Base-by-base conservation (phyloP, 2,113 vertebrate genomes). In the Poeciliopsis turrubarensis region DNA sequence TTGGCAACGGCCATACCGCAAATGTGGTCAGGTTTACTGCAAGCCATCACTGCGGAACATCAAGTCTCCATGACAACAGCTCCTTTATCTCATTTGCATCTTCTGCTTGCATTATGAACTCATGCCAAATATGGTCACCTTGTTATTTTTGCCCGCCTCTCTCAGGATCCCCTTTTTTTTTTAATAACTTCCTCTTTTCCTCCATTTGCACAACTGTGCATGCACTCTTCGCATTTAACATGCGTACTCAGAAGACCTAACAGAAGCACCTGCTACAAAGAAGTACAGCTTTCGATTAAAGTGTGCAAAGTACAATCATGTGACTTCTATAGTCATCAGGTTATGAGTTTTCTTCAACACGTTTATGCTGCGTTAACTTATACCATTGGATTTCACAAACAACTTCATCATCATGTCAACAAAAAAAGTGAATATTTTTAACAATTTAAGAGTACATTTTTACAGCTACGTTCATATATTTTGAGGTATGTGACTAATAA, bases 61-160 rank as follows among this genome's bases (percentile, higher is more conserved):
- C 86, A 90, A 72, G 85, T 93, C 90, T 77, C 92, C 92, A 93
- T 92, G 92, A 87, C 91, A 92, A 93, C 91, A 82, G 75, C 80
- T 70, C 73, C 70, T 89, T 57, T 87, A 93, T 93, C 91, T 90
- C 72, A 93, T 93, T 93, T 93, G 89, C 92, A 93, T 93, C 87
- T 79, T 71, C 86, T 80, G 88, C 89, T 89, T 89, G 85, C 83
- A 92, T 92, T 93, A 92, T 91, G 78, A 74, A 60, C 76, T 61
- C 72, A 73, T 67, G 79, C 90, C 90, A 91, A 93, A 93, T 91
- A 93, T 90, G 90, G 91, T 87, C 47, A 80, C 67, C 73, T 79
- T 80, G 63, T 79, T 76, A 60, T 78, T 66, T 47, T n/a, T 41
- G 72, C 68, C 70, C 81, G 57, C 89, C 86, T 73, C 82, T 67